Percentiles rank a stretch among this genome's conserved stretches.
phyloP scores from a whole-genome alignment of 2,797 vertebrate species.

The Molossus alvarezi region DNA sequence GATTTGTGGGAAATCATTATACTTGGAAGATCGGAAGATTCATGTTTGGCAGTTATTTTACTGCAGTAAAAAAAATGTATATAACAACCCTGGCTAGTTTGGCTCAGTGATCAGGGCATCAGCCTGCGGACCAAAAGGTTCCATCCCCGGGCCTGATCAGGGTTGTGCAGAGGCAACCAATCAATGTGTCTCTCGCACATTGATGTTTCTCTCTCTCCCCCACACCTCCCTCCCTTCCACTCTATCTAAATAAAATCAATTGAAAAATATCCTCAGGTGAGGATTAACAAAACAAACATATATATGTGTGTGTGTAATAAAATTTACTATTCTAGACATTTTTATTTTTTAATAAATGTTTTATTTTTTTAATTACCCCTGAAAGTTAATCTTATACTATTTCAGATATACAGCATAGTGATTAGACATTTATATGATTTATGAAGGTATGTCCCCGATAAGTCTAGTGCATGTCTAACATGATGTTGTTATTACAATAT shows the following conservation, averaged over 20 bases:
- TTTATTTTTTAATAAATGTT: neutral
- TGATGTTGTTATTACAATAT: neutral
- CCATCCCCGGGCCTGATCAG: no score
- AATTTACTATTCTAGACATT: neutral
- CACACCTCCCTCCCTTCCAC: no score
- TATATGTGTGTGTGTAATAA: no score
- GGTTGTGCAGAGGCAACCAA: no score
- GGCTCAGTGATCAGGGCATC: no score
- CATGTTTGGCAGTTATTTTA: neutral
- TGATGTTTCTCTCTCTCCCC: no score
- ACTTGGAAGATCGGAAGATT: neutral
- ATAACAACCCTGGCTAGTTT: no score
- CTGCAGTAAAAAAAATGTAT: neutral
- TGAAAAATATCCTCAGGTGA: no score
- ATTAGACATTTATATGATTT: neutral
- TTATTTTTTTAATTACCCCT: neutral
- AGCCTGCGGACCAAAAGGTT: no score
- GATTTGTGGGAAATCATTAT: conserved; percentile 1
- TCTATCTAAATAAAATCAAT: no score
- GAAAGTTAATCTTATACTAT: neutral
- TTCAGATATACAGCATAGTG: neutral
- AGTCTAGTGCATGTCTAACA: neutral
- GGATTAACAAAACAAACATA: no score
- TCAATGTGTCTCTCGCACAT: no score
- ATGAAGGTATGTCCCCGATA: neutral